Base-by-base conservation (phyloP, 2,113 vertebrate species). In the Scomber scombrus region DNA sequence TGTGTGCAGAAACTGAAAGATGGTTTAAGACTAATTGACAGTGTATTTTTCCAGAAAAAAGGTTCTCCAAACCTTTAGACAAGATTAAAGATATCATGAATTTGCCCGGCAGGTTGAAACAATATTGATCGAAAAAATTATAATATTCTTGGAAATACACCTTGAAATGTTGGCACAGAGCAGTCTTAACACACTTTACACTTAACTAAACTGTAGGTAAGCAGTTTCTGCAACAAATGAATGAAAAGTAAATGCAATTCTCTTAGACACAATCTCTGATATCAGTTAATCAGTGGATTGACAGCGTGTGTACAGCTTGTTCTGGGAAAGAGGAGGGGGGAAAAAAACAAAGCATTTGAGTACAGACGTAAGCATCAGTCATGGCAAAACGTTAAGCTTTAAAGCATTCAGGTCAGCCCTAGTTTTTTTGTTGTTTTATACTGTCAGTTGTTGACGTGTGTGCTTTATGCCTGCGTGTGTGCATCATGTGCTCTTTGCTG, bases 331-430 rank as follows among this genome's bases (percentile, higher is more conserved):
- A 40, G 34, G 34, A 26, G 23, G 23, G 23, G 34, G 6, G 8
- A 11, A 50, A 67, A 31, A 23, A 71, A 46, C 6, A 55, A 26
- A 49, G 57, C 3, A 18, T 62, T 60, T 14, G 40, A 69, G 29
- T 23, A 45, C 47, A 49, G 14, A 58, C 19, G 4, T 34, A 78
- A 73, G 73, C 50, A 50, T 62, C 34, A 55, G 58, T 65, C 61
- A 62, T 46, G 43, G 72, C 13, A 75, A 80, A 76, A 72, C 43
- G 51, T 58, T 60, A 81, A 34, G n/a, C 68, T n/a, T n/a, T 47
- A 29, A 71, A 73, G 8, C 21, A 50, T 64, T 69, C 64, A 55
- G 63, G 31, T 69, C 68, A 74, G 63, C 60, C 62, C 13, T 49
- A 16, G 2, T 63, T 43, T 40, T 40, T 40, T 40, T 40, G 23